These are phyloP conservation scores for Meliscaeva auricollis DNA, from an alignment of 2,888 invertebrate genomes.

Conservation along the genomic window DNA sequence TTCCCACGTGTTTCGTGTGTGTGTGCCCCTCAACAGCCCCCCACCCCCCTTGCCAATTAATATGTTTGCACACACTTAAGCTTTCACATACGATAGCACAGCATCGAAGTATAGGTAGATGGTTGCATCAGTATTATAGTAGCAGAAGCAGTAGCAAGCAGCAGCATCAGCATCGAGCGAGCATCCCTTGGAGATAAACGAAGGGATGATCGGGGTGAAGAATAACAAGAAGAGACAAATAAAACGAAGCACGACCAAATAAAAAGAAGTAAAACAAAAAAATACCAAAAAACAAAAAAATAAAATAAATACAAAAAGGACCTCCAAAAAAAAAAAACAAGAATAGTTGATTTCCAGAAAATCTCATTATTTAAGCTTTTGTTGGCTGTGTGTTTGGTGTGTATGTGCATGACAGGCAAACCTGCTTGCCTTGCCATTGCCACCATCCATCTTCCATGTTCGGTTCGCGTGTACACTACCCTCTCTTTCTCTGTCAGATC, in stretches of 20 bases:
- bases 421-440: constrained; percentile 66
- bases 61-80: constrained; percentile 58
- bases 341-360: constrained; percentile 79
- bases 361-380: constrained; percentile 81
- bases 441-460: constrained; percentile 60
- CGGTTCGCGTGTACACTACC: constrained; percentile 21
- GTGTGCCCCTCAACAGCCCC: constrained; percentile 34
- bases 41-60: not conserved
- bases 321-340: constrained; percentile 61
- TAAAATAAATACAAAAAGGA: constrained; percentile 56
- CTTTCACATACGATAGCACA: constrained; percentile 47
- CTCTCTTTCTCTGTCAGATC: constrained; percentile 67
- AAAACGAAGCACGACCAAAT: constrained; percentile 52
- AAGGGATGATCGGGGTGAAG: constrained; percentile 17
- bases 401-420: constrained; percentile 70
- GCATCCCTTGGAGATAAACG: constrained; percentile 22
- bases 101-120: constrained; percentile 2
- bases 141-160: constrained; percentile 50
- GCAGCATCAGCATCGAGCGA: constrained; percentile 36
- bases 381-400: constrained; percentile 66
- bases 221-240: constrained; percentile 63
- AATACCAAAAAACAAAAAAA: constrained; percentile 4
- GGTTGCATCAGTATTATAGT: constrained; percentile 71
- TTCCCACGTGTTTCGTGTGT: constrained; percentile 40
- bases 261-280: constrained; percentile 1